Evolutionary conservation across 2,113 vertebrate species (phyloP).

Genomic region (Aleadryas rufinucha): DNA sequence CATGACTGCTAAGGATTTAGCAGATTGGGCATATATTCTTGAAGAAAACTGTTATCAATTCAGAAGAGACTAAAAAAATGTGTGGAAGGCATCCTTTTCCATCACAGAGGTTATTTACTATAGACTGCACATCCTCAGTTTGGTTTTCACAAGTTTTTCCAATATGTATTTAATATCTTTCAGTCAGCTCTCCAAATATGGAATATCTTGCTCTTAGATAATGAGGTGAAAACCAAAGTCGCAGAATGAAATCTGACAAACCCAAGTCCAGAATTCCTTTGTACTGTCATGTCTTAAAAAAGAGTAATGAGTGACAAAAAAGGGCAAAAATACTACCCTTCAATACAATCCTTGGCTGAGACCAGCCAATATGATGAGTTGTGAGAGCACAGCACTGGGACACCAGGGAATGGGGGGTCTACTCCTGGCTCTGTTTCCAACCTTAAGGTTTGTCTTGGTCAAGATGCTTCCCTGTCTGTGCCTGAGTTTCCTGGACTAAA

Average conservation of each 20-base stretch:
- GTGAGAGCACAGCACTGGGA: neutral
- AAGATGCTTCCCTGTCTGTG: neutral
- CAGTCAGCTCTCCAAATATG: neutral
- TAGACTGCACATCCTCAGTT: neutral
- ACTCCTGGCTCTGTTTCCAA: neutral
- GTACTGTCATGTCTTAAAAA: neutral
- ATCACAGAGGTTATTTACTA: neutral
- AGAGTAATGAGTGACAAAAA: neutral
- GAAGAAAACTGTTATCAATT: neutral
- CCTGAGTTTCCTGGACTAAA: neutral
- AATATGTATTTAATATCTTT: neutral
- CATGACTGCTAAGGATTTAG: neutral
- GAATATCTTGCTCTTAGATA: neutral
- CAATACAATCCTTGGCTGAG: rapidly evolving
- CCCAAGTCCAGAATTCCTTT: neutral
- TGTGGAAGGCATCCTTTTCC: neutral
- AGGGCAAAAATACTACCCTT: neutral
- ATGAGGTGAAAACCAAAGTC: neutral
- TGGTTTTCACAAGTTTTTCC: neutral
- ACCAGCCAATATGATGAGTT: neutral
- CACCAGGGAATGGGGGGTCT: neutral
- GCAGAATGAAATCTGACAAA: neutral
- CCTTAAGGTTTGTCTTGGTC: neutral
- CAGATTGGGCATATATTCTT: neutral
- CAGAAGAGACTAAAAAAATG: neutral